These are phyloP conservation scores for Agrotis puta DNA, from an alignment of 2,888 invertebrate species.

Conservation along the genomic window DNA sequence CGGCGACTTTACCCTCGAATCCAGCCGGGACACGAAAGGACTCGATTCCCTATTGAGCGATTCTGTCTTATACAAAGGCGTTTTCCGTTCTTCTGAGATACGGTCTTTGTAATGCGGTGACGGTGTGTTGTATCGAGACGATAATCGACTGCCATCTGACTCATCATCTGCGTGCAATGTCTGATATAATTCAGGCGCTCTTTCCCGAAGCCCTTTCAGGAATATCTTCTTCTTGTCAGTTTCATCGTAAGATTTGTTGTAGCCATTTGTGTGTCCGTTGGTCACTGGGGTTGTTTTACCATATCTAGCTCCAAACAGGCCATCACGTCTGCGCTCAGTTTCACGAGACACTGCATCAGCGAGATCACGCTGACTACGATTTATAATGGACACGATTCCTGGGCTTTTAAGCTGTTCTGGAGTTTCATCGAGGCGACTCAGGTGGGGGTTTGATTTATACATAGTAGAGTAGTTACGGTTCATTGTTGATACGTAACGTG, in stretches of 20 bases:
- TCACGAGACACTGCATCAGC: slow-evolving; percentile 91
- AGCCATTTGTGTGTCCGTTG: slow-evolving; percentile 88
- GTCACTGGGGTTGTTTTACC: slow-evolving; percentile 89
- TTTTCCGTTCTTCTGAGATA: slow-evolving; percentile 86
- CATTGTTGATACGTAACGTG: slow-evolving; percentile 87
- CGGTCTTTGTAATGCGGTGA: slow-evolving; percentile 88
- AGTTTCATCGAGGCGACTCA: slow-evolving; percentile 93
- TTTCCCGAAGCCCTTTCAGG: slow-evolving; percentile 93
- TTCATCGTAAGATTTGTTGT: slow-evolving; percentile 85
- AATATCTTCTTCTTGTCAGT: slow-evolving; percentile 93
- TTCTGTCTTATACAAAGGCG: slow-evolving; percentile 87
- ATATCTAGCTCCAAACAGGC: slow-evolving; percentile 90
- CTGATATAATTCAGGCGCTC: slow-evolving; percentile 94
- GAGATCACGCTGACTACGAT: slow-evolving; percentile 95
- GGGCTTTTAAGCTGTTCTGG: slow-evolving; percentile 95
- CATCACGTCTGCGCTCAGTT: slow-evolving; percentile 89
- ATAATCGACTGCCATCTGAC: slow-evolving; percentile 87
- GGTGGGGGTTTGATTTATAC: slow-evolving; percentile 95
- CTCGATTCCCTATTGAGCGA: slow-evolving; percentile 87
- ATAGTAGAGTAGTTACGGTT: slow-evolving; percentile 90
- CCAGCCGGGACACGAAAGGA: slow-evolving; percentile 86
- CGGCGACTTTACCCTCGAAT: slow-evolving; percentile 86
- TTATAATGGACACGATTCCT: slow-evolving; percentile 96
- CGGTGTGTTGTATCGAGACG: slow-evolving; percentile 86
- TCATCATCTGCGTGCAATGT: slow-evolving; percentile 93